phyloP scores from a whole-genome alignment of 2,888 invertebrate species.

The Slavum lentiscoides region DNA sequence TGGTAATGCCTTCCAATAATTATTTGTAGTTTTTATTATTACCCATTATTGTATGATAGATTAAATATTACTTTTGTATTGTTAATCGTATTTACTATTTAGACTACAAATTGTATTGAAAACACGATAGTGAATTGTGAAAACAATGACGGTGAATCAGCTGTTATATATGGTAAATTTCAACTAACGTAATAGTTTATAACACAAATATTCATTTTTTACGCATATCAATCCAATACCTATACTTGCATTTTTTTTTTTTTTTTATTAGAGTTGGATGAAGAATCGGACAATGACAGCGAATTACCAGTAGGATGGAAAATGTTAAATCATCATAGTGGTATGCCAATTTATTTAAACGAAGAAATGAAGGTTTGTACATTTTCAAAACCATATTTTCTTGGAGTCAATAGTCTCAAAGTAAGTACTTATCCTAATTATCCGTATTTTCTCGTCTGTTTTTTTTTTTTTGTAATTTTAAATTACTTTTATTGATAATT shows the following conservation, averaged over 20 bases:
- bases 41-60: not conserved
- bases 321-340: constrained; percentile 90
- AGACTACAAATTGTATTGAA: constrained; percentile 14
- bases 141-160: not conserved
- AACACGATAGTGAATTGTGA: not conserved
- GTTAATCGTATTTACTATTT: constrained; percentile 13
- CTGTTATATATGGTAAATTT: constrained; percentile 8
- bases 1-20: too few species aligned
- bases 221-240: not conserved
- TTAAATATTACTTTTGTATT: not conserved
- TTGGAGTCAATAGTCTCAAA: constrained; percentile 88
- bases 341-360: constrained; percentile 95
- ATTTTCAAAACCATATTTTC: constrained; percentile 89
- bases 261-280: constrained; percentile 20
- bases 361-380: constrained; percentile 86
- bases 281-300: not conserved
- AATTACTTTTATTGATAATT: not conserved
- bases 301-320: constrained; percentile 93
- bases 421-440: not conserved
- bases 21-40: not conserved
- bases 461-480: too few species aligned
- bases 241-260: not conserved
- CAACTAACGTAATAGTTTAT: not conserved
- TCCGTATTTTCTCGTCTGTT: too few species aligned
- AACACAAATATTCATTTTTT: too few species aligned